Conservation (phyloP, 2,113 vertebrate genomes). For the Muntiacus reevesi region DNA sequence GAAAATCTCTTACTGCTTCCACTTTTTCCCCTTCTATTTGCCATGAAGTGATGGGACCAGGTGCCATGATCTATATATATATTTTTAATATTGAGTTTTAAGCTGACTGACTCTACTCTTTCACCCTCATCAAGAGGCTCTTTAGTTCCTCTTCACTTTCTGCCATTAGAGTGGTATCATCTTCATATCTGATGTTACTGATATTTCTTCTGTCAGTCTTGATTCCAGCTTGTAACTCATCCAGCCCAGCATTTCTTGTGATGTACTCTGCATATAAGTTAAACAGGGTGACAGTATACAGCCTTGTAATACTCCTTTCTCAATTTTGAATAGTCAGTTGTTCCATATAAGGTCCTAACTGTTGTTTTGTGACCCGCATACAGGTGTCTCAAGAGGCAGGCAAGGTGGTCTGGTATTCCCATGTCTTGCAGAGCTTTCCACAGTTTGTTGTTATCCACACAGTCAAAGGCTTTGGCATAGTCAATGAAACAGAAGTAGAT, state of each 20-base stretch:
- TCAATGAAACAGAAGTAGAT: not conserved
- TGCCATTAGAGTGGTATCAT: not conserved
- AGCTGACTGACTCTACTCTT: accelerated
- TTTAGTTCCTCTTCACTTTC: not conserved
- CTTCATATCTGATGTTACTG: not conserved
- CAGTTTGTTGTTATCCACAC: not conserved
- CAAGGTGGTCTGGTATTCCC: not conserved
- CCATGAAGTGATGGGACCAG: not conserved
- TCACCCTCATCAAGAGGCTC: not conserved
- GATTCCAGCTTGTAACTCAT: not conserved
- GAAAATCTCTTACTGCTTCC: not conserved
- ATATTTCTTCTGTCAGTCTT: not conserved
- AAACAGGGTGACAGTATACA: not conserved
- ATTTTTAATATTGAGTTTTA: not conserved
- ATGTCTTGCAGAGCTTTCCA: not conserved
- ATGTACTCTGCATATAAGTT: not conserved
- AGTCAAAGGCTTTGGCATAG: not conserved
- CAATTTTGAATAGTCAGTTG: not conserved
- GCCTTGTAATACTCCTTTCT: not conserved
- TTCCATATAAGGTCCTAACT: not conserved
- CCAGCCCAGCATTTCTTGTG: not conserved
- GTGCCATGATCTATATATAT: not conserved
- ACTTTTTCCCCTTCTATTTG: not conserved
- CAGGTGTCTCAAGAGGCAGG: not conserved
- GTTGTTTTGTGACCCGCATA: not conserved